A percentile compares a stretch with the other conserved stretches of the same genome.
These are phyloP conservation scores for Lanistes nyassanus DNA, from an alignment of 1,140 invertebrate genomes.

Conservation along the genomic window DNA sequence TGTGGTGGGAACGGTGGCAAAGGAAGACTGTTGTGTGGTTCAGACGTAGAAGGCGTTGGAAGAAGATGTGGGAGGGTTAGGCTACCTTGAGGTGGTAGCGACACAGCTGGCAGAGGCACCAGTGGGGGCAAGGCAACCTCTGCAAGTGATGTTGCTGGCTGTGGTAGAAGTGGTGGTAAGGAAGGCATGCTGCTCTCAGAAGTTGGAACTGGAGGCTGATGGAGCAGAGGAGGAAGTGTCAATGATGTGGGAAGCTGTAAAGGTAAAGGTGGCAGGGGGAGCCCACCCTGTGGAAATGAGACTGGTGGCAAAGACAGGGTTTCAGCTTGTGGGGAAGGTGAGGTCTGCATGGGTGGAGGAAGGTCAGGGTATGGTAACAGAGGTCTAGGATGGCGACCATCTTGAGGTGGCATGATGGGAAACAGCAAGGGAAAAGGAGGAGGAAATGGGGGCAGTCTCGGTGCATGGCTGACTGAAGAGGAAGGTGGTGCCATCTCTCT, in stretches of 20 bases:
- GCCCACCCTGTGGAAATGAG: conserved; percentile 4
- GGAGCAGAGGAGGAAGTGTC: background rate
- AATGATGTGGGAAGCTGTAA: conserved; percentile 8
- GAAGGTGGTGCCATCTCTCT: background rate
- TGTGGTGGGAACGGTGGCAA: conserved; percentile 1
- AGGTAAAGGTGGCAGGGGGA: conserved; percentile 12
- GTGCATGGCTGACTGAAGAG: background rate
- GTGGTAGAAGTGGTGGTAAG: background rate
- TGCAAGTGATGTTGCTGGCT: background rate
- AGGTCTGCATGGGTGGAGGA: background rate
- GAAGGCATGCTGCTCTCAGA: background rate
- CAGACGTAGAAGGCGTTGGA: background rate
- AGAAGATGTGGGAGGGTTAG: background rate
- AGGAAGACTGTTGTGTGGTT: background rate
- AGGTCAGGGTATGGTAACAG: conserved; percentile 1
- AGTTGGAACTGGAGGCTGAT: background rate
- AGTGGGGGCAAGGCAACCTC: conserved; percentile 1
- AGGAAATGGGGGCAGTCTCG: conserved; percentile 2
- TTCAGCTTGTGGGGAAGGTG: background rate
- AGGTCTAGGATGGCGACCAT: background rate
- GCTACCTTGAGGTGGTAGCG: too few species aligned
- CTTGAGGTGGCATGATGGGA: conserved; percentile 6
- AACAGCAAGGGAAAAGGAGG: conserved; percentile 11
- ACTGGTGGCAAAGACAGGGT: background rate
- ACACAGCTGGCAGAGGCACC: background rate